Percentiles rank a stretch among this genome's conserved stretches.
phyloP scores from a whole-genome alignment of 1,140 invertebrate species.

The Halotydeus destructor region DNA sequence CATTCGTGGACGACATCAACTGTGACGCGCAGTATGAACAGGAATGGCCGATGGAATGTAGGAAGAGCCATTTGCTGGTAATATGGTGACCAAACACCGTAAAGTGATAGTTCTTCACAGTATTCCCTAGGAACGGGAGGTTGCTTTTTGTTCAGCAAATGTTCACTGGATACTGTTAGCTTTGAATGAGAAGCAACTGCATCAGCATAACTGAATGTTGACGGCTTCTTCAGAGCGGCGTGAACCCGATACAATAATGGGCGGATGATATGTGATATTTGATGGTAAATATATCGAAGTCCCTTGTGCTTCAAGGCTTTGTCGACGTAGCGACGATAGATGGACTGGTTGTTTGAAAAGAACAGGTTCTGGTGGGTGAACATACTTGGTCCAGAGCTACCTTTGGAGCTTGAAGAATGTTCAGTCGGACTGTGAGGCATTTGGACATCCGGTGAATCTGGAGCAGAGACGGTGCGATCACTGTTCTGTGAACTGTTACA shows the following conservation, averaged over 20 bases:
- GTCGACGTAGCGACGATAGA: slow-evolving; percentile 51
- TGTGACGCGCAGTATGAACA: slow-evolving; percentile 59
- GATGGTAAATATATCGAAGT: slow-evolving; percentile 39
- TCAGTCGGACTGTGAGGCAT: too few relatives aligned
- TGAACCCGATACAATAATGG: slow-evolving; percentile 24
- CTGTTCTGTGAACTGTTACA: not conserved
- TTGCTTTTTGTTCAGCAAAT: not conserved
- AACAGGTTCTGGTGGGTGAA: not conserved
- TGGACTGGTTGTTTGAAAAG: slow-evolving; percentile 1
- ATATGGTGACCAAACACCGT: slow-evolving; percentile 56
- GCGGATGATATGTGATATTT: slow-evolving; percentile 24
- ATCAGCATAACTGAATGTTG: slow-evolving; percentile 2
- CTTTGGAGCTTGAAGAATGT: not conserved
- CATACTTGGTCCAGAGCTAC: not conserved
- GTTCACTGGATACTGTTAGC: not conserved
- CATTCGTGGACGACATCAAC: slow-evolving; percentile 73
- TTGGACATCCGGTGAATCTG: not conserved
- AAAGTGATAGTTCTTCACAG: slow-evolving; percentile 33
- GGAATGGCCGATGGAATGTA: slow-evolving; percentile 50
- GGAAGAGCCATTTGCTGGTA: slow-evolving; percentile 49
- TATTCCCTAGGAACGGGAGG: slow-evolving; percentile 15
- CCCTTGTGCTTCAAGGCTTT: slow-evolving; percentile 64
- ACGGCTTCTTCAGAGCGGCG: slow-evolving; percentile 23
- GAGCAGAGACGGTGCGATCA: not conserved
- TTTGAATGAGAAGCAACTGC: not conserved